phyloP scores from a whole-genome alignment of 2,113 vertebrate genomes.

The Corythornis cristatus region DNA sequence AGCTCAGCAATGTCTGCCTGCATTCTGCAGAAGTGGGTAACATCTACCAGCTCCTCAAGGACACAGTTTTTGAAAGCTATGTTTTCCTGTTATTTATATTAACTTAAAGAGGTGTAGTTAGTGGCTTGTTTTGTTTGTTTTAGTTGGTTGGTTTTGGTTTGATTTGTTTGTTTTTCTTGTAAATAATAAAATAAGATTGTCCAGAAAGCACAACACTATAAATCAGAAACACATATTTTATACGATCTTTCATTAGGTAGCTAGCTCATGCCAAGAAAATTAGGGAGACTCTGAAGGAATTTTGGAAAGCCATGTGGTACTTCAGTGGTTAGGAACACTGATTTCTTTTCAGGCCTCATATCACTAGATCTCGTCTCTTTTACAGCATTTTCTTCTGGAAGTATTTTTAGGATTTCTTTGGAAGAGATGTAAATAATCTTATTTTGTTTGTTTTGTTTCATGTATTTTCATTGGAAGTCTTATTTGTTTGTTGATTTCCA shows the following conservation, averaged over 20 bases:
- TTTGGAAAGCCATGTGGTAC: background rate
- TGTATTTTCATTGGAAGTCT: background rate
- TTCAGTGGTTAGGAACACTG: background rate
- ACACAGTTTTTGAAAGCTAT: background rate
- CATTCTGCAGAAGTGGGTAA: background rate
- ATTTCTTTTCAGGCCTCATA: background rate
- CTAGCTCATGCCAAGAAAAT: background rate
- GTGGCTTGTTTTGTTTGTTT: background rate
- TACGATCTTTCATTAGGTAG: background rate
- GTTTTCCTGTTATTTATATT: background rate
- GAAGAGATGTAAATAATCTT: background rate
- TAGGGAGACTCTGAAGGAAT: background rate
- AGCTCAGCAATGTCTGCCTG: background rate
- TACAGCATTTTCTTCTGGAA: background rate
- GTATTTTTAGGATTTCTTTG: background rate
- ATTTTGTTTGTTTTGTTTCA: background rate
- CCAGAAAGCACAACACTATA: background rate
- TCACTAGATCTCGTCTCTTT: background rate
- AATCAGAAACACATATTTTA: background rate
- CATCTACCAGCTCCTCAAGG: background rate
- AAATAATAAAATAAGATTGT: background rate
- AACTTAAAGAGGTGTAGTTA: background rate
- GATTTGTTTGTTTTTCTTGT: background rate
- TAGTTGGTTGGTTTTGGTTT: no score
- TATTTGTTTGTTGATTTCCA: background rate